A percentile compares a stretch with the other conserved stretches of the same genome.
Conservation (phyloP, 2,888 invertebrate species). For the Anagyrus pseudococci region DNA sequence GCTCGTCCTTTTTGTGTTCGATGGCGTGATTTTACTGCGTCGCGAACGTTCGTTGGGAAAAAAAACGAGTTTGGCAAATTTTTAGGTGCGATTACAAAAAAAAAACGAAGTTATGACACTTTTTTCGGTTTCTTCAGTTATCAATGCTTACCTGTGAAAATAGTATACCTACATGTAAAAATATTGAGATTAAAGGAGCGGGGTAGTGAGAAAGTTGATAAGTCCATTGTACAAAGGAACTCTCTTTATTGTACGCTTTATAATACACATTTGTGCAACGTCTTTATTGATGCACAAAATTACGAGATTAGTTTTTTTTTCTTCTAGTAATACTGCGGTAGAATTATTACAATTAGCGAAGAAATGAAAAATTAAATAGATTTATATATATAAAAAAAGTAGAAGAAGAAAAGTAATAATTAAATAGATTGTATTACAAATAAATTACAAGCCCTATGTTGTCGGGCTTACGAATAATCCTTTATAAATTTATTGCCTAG, state of each 20-base stretch:
- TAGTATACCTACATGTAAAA: too few relatives aligned
- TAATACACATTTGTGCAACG: constrained; percentile 44
- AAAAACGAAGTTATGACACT: too few relatives aligned
- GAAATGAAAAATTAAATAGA: constrained; percentile 16
- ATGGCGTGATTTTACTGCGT: too few relatives aligned
- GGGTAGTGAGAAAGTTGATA: too few relatives aligned
- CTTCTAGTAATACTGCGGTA: constrained; percentile 59
- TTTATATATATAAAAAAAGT: constrained; percentile 37
- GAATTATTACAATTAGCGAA: constrained; percentile 52
- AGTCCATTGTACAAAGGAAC: constrained; percentile 56
- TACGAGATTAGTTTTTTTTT: constrained; percentile 37
- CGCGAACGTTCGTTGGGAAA: too few relatives aligned
- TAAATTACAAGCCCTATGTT: constrained; percentile 53
- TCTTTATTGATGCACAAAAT: constrained; percentile 26
- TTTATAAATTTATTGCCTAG: constrained; percentile 31
- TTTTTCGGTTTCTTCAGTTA: too few relatives aligned
- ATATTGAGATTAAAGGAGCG: too few relatives aligned
- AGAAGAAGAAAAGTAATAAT: constrained; percentile 51
- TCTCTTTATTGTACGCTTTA: constrained; percentile 56
- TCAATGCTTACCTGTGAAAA: too few relatives aligned
- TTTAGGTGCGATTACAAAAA: too few relatives aligned
- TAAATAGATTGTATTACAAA: constrained; percentile 54
- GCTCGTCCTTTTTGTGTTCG: too few relatives aligned
- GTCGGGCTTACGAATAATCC: constrained; percentile 33
- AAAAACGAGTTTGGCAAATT: too few relatives aligned